Percentiles rank a stretch among this genome's conserved stretches.
phyloP scores from a whole-genome alignment of 2,113 vertebrate genomes.

The Vombatus ursinus region DNA sequence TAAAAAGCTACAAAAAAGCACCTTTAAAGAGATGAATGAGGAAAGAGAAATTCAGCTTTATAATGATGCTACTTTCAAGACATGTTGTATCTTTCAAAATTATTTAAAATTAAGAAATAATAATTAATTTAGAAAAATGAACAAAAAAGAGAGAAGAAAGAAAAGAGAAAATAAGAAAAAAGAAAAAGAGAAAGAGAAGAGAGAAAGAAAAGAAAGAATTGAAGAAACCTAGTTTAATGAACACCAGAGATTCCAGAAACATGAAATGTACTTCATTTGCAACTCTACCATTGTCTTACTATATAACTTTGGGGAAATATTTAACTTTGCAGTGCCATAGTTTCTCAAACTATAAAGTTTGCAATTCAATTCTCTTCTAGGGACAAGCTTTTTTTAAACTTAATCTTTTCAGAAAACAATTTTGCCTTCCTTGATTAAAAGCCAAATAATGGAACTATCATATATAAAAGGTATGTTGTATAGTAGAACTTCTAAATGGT shows the following conservation, averaged over 20 bases:
- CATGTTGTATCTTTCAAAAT: not conserved
- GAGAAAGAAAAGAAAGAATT: not conserved
- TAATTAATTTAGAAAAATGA: not conserved
- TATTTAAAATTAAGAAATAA: not conserved
- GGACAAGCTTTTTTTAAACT: constrained; percentile 62
- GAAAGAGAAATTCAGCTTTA: not conserved
- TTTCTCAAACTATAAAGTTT: constrained; percentile 77
- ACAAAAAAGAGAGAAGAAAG: not conserved
- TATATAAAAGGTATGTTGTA: constrained; percentile 25
- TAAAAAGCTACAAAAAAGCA: not conserved
- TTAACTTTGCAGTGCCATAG: constrained; percentile 71
- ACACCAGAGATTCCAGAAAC: constrained; percentile 38
- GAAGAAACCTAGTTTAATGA: constrained; percentile 32
- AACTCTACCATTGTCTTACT: constrained; percentile 51
- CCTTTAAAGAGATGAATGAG: constrained; percentile 26
- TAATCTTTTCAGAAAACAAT: constrained; percentile 65
- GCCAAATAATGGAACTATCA: constrained; percentile 26
- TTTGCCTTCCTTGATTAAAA: constrained; percentile 69
- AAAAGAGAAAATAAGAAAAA: not conserved
- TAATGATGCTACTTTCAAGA: constrained; percentile 7
- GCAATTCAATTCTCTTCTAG: constrained; percentile 72
- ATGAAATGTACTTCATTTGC: constrained; percentile 36
- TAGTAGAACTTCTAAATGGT: constrained; percentile 47
- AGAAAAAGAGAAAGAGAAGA: too few species aligned
- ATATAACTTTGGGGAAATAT: constrained; percentile 67